phyloP scores from a whole-genome alignment of 1,140 invertebrate species.

The Drosophila aff. region DNA sequence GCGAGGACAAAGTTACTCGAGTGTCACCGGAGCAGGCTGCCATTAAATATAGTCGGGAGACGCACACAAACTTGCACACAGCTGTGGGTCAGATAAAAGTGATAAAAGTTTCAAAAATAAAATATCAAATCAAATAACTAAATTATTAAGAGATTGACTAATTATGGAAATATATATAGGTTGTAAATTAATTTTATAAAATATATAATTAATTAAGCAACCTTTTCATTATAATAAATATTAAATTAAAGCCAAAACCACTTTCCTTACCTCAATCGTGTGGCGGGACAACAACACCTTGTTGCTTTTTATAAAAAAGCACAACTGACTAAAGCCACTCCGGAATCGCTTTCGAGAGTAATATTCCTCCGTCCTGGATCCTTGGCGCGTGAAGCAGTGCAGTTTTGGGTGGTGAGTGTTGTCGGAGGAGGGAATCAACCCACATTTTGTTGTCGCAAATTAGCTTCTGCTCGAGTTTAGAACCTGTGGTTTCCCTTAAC shows the following conservation, averaged over 20 bases:
- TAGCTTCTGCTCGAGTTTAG: conserved; percentile 27
- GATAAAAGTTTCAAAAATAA: too few species aligned
- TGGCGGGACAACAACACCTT: conserved; percentile 51
- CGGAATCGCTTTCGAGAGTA: conserved; percentile 12
- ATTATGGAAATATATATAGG: background rate
- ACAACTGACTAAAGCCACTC: conserved; percentile 29
- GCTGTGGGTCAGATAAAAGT: background rate
- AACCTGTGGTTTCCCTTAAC: conserved; percentile 21
- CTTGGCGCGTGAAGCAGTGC: background rate
- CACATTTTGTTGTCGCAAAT: conserved; percentile 42
- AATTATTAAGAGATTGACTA: too few species aligned
- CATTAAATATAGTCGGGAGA: conserved; percentile 55
- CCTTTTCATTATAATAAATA: background rate
- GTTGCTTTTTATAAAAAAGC: conserved; percentile 53
- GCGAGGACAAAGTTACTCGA: conserved; percentile 59
- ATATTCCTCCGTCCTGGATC: conserved; percentile 7
- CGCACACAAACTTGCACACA: conserved; percentile 26
- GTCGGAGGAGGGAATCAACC: background rate
- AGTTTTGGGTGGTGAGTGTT: background rate
- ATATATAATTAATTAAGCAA: background rate
- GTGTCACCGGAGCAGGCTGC: conserved; percentile 60
- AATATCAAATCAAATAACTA: background rate
- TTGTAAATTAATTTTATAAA: background rate
- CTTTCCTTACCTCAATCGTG: background rate
- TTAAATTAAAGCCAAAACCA: background rate